Evolutionary conservation across 2,888 invertebrate genomes (phyloP).

Genomic region (Polyommatus iphigenia): DNA sequence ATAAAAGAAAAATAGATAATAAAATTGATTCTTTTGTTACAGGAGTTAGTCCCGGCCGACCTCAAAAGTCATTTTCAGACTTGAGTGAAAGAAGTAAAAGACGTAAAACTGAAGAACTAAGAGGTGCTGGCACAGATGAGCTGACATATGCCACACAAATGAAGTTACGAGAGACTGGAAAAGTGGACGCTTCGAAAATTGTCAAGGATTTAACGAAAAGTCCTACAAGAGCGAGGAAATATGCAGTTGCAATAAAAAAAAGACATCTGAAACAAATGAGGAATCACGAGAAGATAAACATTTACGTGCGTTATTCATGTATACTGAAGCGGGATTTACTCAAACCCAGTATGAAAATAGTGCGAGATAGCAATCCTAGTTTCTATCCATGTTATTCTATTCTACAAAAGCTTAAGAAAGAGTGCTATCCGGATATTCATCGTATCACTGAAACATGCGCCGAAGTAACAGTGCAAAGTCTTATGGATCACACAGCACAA

Average conservation of each 20-base stretch:
- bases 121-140: conserved; percentile 32
- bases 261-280: neutral
- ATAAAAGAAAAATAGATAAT: too few relatives aligned
- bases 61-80: too few relatives aligned
- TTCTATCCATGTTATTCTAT: conserved; percentile 24
- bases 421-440: conserved; percentile 39
- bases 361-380: conserved; percentile 36
- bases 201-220: conserved; percentile 34
- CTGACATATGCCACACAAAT: conserved; percentile 39
- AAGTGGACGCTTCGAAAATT: conserved; percentile 39
- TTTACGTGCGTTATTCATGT: conserved; percentile 31
- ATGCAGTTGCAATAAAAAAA: conserved; percentile 37
- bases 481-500: conserved; percentile 35
- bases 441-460: conserved; percentile 37
- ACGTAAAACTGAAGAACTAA: neutral
- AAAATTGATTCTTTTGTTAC: too few relatives aligned
- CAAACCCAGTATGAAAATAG: conserved; percentile 35
- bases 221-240: conserved; percentile 33
- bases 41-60: too few relatives aligned
- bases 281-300: neutral
- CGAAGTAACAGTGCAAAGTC: conserved; percentile 36
- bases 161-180: conserved; percentile 38
- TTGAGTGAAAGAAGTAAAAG: too few relatives aligned
- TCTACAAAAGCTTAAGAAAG: conserved; percentile 21
- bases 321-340: conserved; percentile 36